Evolutionary conservation across 2,888 invertebrate species (phyloP), one percentile per base, ranked within the genome.

Genomic region (Synanthedon tipuliformis): DNA sequence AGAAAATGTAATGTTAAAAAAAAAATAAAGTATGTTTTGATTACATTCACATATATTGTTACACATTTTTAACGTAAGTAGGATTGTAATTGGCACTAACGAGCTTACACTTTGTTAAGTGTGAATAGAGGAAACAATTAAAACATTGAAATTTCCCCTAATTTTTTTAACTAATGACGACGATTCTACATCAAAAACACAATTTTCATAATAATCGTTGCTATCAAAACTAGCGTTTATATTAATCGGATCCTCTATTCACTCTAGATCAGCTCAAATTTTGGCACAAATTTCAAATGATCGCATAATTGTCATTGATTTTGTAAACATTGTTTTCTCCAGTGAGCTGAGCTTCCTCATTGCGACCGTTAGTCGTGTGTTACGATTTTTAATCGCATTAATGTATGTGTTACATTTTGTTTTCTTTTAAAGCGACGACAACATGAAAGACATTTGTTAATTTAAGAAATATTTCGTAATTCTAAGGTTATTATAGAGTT

Each of bases 381-480:
- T 51, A 68, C 69, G 76, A 73, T 73, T 62, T 62, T 64, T 60
- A 53, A 54, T 55, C 56, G 27, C 41, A 54, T 54, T 55, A 53
- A 51, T 51, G 51, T 55, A 55, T 68, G 61, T 57, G 57, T 61
- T 60, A 59, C 60, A 53, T 58, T 53, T 61, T 63, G 61, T 64
- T 66, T 66, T 59, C 64, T 66, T 59, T 71, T 73, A 71, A 68
- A 71, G 72, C 72, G 66, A 74, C 69, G 68, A 77, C 71, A 73
- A 73, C 66, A 78, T 73, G 80, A 87, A 86, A 86, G 86, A 87
- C 86, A 87, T 80, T 81, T 84, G 80, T 81, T 84, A 75, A 73
- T 80, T 85, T 82, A 74, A 78, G 85, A 85, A 82, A 80, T 82
- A 85, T 83, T 81, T 80, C 81, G 71, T 86, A 83, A 78, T 78